Conservation (phyloP, 2,797 vertebrate species). For the Apogon hyalosoma region DNA sequence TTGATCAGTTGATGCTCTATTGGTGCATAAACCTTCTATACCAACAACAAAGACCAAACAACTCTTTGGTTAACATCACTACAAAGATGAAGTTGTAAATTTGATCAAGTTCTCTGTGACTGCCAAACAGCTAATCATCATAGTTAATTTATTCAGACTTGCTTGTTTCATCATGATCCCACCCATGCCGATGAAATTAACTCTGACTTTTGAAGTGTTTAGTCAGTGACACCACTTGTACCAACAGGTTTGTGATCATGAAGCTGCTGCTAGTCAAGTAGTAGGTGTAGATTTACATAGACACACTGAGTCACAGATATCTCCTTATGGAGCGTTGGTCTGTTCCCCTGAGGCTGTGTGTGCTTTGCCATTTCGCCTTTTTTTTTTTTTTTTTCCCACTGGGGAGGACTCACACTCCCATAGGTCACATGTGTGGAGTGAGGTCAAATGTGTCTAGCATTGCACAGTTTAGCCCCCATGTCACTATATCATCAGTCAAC, state of each 20-base stretch:
- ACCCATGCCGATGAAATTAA: constrained; percentile 37
- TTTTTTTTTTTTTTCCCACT: constrained; percentile 14
- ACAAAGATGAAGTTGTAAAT: too few species aligned
- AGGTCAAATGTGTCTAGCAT: constrained; percentile 50
- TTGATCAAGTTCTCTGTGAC: background rate
- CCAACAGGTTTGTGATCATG: constrained; percentile 51
- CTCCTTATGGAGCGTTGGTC: constrained; percentile 37
- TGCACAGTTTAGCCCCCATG: constrained; percentile 9
- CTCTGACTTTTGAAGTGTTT: constrained; percentile 30
- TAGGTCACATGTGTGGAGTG: constrained; percentile 45
- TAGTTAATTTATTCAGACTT: constrained; percentile 24
- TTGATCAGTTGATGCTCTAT: too few species aligned
- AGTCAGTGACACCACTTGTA: constrained; percentile 43
- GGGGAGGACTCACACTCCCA: constrained; percentile 32
- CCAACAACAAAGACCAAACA: too few species aligned
- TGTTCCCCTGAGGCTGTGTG: constrained; percentile 38
- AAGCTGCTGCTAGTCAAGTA: constrained; percentile 53
- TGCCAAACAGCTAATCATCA: constrained; percentile 18
- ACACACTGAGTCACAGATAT: constrained; percentile 60
- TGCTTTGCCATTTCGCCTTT: constrained; percentile 23
- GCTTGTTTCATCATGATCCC: constrained; percentile 21
- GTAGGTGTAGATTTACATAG: constrained; percentile 67
- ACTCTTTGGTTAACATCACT: too few species aligned
- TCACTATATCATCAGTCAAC: constrained; percentile 32
- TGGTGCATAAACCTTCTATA: too few species aligned